phyloP scores from a whole-genome alignment of 2,888 invertebrate genomes.

The Polyommatus icarus region DNA sequence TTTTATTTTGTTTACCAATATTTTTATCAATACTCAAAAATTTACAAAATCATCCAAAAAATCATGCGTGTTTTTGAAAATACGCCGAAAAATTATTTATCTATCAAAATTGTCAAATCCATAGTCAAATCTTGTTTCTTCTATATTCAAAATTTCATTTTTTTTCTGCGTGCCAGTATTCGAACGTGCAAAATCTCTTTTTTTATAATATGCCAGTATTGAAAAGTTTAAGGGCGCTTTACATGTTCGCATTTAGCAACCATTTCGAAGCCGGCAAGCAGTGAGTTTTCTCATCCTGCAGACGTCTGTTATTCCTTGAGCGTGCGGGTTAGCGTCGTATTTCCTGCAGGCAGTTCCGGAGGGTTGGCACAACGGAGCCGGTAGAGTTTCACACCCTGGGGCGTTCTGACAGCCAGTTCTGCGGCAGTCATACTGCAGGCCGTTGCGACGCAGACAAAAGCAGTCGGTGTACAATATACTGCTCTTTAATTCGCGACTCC shows the following conservation, averaged over 20 bases:
- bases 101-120: too few species aligned
- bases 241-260: background rate
- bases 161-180: background rate
- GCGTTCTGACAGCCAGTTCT: constrained; percentile 73
- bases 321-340: constrained; percentile 63
- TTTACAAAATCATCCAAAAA: background rate
- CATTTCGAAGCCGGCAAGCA: background rate
- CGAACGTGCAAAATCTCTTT: background rate
- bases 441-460: constrained; percentile 78
- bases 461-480: constrained; percentile 77
- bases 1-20: constrained; percentile 21
- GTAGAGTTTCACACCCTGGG: constrained; percentile 55
- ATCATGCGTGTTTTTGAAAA: background rate
- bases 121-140: background rate
- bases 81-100: background rate
- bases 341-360: constrained; percentile 59
- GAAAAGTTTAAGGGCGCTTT: background rate
- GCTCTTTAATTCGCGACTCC: constrained; percentile 75
- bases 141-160: background rate
- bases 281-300: constrained; percentile 51
- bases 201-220: background rate
- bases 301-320: constrained; percentile 57
- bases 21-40: background rate
- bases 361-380: constrained; percentile 63
- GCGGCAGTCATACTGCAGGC: constrained; percentile 79